Conservation (phyloP, 2,113 vertebrate genomes). For the Mobula hypostoma region DNA sequence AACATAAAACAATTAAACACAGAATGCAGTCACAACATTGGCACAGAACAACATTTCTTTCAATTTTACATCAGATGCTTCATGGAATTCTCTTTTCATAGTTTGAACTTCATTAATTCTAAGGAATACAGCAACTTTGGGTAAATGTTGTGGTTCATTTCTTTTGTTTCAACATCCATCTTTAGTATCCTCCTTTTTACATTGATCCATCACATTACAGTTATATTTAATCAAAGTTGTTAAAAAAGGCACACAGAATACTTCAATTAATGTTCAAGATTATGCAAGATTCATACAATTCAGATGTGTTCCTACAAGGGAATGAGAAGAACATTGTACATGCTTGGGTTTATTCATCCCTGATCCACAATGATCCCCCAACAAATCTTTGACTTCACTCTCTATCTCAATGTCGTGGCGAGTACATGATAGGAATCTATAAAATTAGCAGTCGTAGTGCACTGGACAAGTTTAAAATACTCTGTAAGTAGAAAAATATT, state of each 20-base stretch:
- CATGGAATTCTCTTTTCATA: not conserved
- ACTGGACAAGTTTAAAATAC: constrained; percentile 33
- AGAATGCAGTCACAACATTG: constrained; percentile 3
- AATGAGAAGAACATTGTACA: constrained; percentile 18
- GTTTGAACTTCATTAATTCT: not conserved
- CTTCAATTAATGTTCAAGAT: not conserved
- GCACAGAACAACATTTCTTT: constrained; percentile 6
- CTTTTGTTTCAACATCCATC: not conserved
- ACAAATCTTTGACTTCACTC: not conserved
- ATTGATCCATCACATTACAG: not conserved
- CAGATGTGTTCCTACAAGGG: not conserved
- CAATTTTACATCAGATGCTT: not conserved
- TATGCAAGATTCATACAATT: not conserved
- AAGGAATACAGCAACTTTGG: not conserved
- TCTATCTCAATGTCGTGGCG: not conserved
- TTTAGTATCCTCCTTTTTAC: not conserved
- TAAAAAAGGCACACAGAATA: not conserved
- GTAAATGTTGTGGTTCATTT: not conserved
- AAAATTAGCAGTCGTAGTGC: not conserved
- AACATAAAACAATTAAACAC: constrained; percentile 24
- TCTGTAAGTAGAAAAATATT: constrained; percentile 34
- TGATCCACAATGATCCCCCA: not conserved
- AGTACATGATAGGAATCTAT: constrained; percentile 5
- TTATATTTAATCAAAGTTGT: not conserved
- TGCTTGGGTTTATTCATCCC: not conserved